phyloP scores from a whole-genome alignment of 2,888 invertebrate genomes.

The Steromphala cineraria region DNA sequence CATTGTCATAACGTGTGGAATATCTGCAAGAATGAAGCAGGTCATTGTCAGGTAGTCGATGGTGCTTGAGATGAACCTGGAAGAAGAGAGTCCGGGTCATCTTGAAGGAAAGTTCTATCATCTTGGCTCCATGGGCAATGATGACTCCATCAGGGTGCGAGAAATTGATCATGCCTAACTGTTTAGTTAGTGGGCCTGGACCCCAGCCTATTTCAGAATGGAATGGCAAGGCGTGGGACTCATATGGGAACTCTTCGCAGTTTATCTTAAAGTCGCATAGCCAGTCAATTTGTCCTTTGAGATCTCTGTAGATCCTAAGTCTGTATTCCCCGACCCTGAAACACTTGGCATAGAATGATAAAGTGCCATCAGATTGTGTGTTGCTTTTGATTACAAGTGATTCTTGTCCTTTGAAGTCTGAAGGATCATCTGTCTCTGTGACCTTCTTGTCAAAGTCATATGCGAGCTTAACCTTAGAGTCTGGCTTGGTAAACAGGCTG shows the following conservation, averaged over 20 bases:
- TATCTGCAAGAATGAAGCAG: not conserved
- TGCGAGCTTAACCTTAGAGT: not conserved
- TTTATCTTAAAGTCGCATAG: constrained; percentile 39
- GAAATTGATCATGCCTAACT: constrained; percentile 18
- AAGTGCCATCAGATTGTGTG: not conserved
- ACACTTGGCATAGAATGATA: not conserved
- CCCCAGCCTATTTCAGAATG: constrained; percentile 36
- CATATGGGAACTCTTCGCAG: constrained; percentile 29
- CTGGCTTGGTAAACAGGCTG: not conserved
- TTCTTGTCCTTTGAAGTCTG: not conserved
- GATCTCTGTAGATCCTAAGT: not conserved
- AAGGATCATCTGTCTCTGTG: not conserved
- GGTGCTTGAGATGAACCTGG: not conserved
- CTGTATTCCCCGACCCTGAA: not conserved
- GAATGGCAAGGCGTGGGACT: constrained; percentile 32
- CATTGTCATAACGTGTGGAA: not conserved
- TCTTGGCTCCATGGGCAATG: not conserved
- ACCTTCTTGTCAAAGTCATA: not conserved
- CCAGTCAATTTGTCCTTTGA: not conserved
- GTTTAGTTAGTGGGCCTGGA: constrained; percentile 22
- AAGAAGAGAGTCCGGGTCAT: not conserved
- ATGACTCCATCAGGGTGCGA: constrained; percentile 33
- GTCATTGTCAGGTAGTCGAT: not conserved
- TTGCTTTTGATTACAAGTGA: not conserved
- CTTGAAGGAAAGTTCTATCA: not conserved